These are phyloP conservation scores for Furcula furcula DNA, from an alignment of 2,888 invertebrate species.

Conservation along the genomic window DNA sequence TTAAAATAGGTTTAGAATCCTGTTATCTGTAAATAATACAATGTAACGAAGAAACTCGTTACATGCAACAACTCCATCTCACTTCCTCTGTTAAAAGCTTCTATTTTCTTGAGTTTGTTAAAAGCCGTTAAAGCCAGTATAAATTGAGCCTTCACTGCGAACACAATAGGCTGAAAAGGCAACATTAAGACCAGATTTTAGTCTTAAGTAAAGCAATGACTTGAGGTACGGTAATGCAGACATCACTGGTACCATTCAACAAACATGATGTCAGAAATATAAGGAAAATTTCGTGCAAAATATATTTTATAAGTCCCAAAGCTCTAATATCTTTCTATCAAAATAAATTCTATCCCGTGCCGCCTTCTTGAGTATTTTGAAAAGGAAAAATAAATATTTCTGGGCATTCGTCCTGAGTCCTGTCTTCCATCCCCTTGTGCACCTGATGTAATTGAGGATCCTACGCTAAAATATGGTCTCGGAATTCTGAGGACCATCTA, in stretches of 20 bases:
- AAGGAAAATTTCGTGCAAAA: slow-evolving; percentile 9
- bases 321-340: slow-evolving; percentile 11
- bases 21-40: no score
- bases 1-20: no score
- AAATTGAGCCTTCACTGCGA: slow-evolving; percentile 53
- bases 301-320: slow-evolving; percentile 8
- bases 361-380: slow-evolving; percentile 24
- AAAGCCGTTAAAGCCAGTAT: slow-evolving; percentile 60
- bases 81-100: slow-evolving; percentile 65
- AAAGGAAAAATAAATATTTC: slow-evolving; percentile 18
- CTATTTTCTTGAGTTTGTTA: slow-evolving; percentile 63
- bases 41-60: slow-evolving; percentile 30
- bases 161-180: slow-evolving; percentile 66
- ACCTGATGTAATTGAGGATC: slow-evolving; percentile 35
- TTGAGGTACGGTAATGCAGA: slow-evolving; percentile 46
- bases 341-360: slow-evolving; percentile 25
- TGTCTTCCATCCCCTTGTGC: slow-evolving; percentile 22
- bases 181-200: slow-evolving; percentile 66
- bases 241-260: slow-evolving; percentile 16
- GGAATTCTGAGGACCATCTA: slow-evolving; percentile 26
- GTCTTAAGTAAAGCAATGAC: slow-evolving; percentile 64
- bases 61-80: slow-evolving; percentile 50
- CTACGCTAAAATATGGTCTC: slow-evolving; percentile 31
- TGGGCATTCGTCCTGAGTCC: slow-evolving; percentile 10
- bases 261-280: slow-evolving; percentile 7